These are phyloP conservation scores for Hyppa rectilinea DNA, from an alignment of 2,888 invertebrate species.

Conservation along the genomic window DNA sequence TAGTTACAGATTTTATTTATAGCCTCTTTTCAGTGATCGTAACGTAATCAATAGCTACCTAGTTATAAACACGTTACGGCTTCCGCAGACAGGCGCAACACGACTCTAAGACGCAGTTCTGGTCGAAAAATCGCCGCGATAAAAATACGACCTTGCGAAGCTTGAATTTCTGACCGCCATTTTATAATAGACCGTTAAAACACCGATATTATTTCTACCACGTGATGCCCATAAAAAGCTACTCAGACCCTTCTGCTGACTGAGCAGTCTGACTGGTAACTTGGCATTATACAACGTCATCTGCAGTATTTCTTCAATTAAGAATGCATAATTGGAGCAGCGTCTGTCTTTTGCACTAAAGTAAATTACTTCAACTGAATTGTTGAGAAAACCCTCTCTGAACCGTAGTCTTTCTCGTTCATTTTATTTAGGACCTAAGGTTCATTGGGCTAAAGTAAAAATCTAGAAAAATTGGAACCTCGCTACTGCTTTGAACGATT, in stretches of 20 bases:
- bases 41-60: too few species aligned
- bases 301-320: conserved; percentile 23
- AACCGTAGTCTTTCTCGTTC: neutral
- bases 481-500: neutral
- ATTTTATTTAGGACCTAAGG: neutral
- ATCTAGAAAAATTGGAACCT: neutral
- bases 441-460: neutral
- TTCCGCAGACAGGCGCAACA: too few species aligned
- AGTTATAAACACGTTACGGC: too few species aligned
- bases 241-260: neutral
- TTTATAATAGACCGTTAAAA: neutral
- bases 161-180: too few species aligned
- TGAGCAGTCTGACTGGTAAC: neutral
- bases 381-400: conserved; percentile 16
- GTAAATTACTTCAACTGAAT: conserved; percentile 21
- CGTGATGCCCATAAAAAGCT: neutral
- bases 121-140: too few species aligned
- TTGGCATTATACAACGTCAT: conserved; percentile 12
- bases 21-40: too few species aligned
- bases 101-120: too few species aligned
- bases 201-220: neutral
- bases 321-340: conserved; percentile 17
- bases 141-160: too few species aligned
- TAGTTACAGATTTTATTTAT: too few species aligned
- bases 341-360: neutral